These are phyloP conservation scores for Muschampia plurimacula DNA, from an alignment of 2,888 invertebrate genomes.

Conservation along the genomic window DNA sequence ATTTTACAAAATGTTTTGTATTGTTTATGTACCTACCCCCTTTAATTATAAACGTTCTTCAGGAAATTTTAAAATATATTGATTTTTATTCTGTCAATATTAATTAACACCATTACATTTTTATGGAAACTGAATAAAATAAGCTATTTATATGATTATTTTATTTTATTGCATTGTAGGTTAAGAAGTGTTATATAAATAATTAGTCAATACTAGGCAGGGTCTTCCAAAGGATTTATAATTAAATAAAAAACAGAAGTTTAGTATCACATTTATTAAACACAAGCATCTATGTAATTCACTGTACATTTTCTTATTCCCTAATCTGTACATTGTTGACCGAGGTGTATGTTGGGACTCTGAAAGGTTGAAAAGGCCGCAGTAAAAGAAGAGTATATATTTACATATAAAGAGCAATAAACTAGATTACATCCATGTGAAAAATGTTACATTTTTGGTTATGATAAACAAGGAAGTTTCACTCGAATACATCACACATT, in stretches of 20 bases:
- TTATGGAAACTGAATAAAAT: constrained; percentile 52
- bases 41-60: constrained; percentile 27
- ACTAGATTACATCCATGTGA: constrained; percentile 13
- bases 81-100: constrained; percentile 65
- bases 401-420: constrained; percentile 23
- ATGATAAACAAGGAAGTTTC: constrained; percentile 17
- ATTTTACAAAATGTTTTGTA: constrained; percentile 34
- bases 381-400: constrained; percentile 7
- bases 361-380: constrained; percentile 14
- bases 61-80: constrained; percentile 33
- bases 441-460: constrained; percentile 28
- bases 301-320: constrained; percentile 54
- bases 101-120: constrained; percentile 59
- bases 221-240: constrained; percentile 20
- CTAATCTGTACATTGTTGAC: constrained; percentile 50
- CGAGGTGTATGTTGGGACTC: constrained; percentile 44
- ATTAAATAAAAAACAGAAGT: constrained; percentile 19
- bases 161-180: constrained; percentile 42
- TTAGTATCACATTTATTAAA: constrained; percentile 34
- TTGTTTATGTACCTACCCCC: constrained; percentile 19
- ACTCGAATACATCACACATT: constrained; percentile 9
- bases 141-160: constrained; percentile 49
- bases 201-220: constrained; percentile 18
- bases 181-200: constrained; percentile 10
- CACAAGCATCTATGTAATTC: constrained; percentile 55